phyloP scores from a whole-genome alignment of 2,797 vertebrate genomes.

The Lepilemur septentrionalis region DNA sequence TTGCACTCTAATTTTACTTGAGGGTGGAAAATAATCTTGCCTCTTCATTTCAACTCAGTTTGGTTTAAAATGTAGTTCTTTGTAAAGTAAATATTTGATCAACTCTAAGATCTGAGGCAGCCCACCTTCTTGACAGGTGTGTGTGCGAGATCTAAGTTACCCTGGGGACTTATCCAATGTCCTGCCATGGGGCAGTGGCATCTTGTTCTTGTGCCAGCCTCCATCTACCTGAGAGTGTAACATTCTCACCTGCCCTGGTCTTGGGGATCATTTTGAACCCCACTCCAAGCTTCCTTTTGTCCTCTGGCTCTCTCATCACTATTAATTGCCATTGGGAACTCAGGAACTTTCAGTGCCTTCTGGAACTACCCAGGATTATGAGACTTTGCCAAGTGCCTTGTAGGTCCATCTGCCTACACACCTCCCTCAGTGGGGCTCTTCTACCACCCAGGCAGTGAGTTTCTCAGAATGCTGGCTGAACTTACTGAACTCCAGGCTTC shows the following conservation, averaged over 20 bases:
- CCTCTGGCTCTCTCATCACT: conserved; percentile 3
- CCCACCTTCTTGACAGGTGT: neutral
- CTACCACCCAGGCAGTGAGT: neutral
- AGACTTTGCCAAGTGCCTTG: neutral
- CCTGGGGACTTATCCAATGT: neutral
- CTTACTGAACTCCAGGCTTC: neutral
- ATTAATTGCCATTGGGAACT: neutral
- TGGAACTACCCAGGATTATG: neutral
- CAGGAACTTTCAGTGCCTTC: neutral
- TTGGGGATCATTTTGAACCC: neutral
- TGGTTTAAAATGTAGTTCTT: conserved; percentile 26
- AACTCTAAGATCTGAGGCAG: neutral
- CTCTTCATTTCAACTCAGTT: conserved; percentile 19
- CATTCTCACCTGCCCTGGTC: neutral
- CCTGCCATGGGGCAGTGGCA: neutral
- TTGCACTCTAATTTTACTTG: conserved; percentile 1
- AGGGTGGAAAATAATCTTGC: neutral
- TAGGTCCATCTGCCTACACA: neutral
- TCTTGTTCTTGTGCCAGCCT: neutral
- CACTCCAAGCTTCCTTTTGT: neutral
- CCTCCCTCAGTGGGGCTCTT: neutral
- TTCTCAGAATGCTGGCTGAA: neutral
- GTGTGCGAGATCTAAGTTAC: neutral
- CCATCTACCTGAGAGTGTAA: neutral
- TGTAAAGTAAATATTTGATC: conserved; percentile 1